Evolutionary conservation across 1,140 invertebrate species (phyloP).

Genomic region (Hermetia illucens): DNA sequence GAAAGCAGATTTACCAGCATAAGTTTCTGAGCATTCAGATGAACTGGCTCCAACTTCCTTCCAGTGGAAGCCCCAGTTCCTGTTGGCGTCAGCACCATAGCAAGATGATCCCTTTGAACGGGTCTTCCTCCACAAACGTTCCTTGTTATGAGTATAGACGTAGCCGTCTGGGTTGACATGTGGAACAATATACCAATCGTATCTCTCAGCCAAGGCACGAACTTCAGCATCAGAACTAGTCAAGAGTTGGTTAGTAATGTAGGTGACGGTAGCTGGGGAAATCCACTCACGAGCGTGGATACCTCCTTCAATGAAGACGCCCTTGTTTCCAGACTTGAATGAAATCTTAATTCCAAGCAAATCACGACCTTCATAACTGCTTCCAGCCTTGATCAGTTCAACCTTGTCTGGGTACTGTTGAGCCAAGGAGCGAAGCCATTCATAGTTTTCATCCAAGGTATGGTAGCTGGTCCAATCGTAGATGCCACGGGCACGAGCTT

Average conservation of each 20-base stretch:
- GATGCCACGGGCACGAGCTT: constrained; percentile 8
- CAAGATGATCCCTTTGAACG: constrained; percentile 34
- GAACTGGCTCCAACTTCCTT: constrained; percentile 37
- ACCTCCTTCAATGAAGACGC: constrained; percentile 36
- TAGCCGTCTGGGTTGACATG: constrained; percentile 58
- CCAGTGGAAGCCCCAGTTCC: constrained; percentile 57
- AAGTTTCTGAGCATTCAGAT: constrained; percentile 42
- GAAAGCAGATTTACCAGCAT: constrained; percentile 39
- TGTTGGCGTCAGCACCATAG: constrained; percentile 48
- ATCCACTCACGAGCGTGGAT: constrained; percentile 61
- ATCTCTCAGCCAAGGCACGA: constrained; percentile 35
- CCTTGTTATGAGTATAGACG: constrained; percentile 37
- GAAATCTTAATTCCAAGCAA: constrained; percentile 36
- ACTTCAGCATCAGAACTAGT: constrained; percentile 30
- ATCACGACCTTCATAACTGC: constrained; percentile 34
- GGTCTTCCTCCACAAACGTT: constrained; percentile 53
- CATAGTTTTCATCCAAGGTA: constrained; percentile 35
- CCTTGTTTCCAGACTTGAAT: constrained; percentile 15
- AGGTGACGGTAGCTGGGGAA: constrained; percentile 43
- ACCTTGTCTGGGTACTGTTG: constrained; percentile 29
- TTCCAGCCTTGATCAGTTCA: constrained; percentile 31
- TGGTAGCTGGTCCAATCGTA: constrained; percentile 34
- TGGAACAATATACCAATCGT: constrained; percentile 60
- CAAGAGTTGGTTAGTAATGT: constrained; percentile 41
- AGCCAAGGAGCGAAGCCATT: constrained; percentile 31